phyloP scores from a whole-genome alignment of 2,113 vertebrate genomes.

The Stercorarius parasiticus region DNA sequence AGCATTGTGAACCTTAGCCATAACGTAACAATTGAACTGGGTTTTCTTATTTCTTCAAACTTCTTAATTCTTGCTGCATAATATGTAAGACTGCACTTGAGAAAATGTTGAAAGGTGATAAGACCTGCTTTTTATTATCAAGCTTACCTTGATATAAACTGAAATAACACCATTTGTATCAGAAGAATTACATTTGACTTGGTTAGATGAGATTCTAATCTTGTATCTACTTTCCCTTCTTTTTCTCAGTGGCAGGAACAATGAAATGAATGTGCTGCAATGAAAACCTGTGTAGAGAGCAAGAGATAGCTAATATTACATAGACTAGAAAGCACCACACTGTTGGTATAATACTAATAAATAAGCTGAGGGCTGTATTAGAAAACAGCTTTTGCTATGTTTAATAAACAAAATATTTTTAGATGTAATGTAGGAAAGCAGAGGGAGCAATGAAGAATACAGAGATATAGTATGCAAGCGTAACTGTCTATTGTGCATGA shows the following conservation, averaged over 20 bases:
- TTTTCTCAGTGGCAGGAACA: neutral
- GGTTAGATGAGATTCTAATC: neutral
- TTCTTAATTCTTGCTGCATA: neutral
- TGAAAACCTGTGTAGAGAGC: neutral
- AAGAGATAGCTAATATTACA: neutral
- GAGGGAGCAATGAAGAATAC: neutral
- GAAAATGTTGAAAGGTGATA: neutral
- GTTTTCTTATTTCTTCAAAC: neutral
- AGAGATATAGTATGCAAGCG: neutral
- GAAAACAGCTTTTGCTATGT: neutral
- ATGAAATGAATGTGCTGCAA: neutral
- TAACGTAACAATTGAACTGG: neutral
- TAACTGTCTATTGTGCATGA: neutral
- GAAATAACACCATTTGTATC: neutral
- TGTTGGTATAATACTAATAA: neutral
- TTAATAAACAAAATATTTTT: neutral
- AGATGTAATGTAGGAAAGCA: neutral
- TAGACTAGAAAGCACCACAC: neutral
- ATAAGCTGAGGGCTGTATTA: neutral
- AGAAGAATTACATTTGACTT: neutral
- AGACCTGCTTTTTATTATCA: neutral
- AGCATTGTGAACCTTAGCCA: slow-evolving; percentile 2
- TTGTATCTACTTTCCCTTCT: neutral
- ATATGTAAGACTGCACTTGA: neutral
- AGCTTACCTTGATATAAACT: neutral